A percentile compares a stretch with the other conserved stretches of the same genome.
Evolutionary conservation across 53 echinoderm and acorn worm species (phyloP).

Genomic region (Holothuria scabra): DNA sequence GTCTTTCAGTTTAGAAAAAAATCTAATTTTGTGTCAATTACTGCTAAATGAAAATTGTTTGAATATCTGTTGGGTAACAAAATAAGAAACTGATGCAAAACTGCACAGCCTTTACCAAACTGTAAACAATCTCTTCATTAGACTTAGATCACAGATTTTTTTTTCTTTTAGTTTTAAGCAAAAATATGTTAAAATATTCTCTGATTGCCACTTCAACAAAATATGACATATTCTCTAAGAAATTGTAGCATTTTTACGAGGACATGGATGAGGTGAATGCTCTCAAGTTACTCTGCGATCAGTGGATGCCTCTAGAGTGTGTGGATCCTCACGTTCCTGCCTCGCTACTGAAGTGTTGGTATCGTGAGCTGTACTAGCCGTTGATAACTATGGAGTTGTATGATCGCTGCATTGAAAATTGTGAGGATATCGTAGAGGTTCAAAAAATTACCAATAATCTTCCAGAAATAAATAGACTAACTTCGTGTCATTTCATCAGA

Average conservation of each 20-base stretch:
- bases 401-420: constrained; percentile 77
- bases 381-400: constrained; percentile 97
- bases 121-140: too few species aligned
- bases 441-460: constrained; percentile 68
- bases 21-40: too few species aligned
- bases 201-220: too few species aligned
- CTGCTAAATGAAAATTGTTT: too few species aligned
- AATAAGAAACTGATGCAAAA: too few species aligned
- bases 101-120: too few species aligned
- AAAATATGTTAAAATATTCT: too few species aligned
- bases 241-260: not conserved
- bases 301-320: constrained; percentile 93
- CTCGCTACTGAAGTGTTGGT: constrained; percentile 94
- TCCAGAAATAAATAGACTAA: constrained; percentile 83
- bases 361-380: constrained; percentile 93
- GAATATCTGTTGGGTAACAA: too few species aligned
- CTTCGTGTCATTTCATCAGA: constrained; percentile 85
- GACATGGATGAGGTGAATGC: constrained; percentile 95
- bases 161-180: too few species aligned
- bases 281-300: constrained; percentile 93
- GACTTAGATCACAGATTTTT: too few species aligned
- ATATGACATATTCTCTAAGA: not conserved
- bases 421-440: constrained; percentile 70
- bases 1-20: too few species aligned
- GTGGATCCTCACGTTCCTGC: constrained; percentile 93